Percentiles rank a stretch among this genome's conserved stretches.
These are phyloP conservation scores for Danionella dracula DNA, from an alignment of 2,797 vertebrate genomes.

Conservation along the genomic window DNA sequence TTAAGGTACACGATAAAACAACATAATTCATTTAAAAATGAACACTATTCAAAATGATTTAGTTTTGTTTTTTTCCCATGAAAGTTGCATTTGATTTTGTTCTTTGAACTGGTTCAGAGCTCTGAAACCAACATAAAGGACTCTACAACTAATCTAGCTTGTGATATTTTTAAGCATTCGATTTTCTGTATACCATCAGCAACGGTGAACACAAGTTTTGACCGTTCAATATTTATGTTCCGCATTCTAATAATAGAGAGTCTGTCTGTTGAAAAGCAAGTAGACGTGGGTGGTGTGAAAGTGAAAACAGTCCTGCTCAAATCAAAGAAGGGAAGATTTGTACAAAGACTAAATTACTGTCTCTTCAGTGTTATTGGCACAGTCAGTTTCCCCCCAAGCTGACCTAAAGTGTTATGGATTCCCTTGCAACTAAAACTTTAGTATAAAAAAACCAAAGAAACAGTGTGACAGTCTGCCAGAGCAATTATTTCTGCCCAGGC, in stretches of 20 bases:
- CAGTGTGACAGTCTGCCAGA: background rate
- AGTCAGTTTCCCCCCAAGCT: background rate
- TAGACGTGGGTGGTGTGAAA: slow-evolving; percentile 16
- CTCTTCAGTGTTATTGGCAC: background rate
- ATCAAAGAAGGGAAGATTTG: slow-evolving; percentile 11
- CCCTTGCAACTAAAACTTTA: slow-evolving; percentile 14
- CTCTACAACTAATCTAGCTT: background rate
- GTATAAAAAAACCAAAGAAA: background rate
- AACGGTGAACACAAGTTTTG: slow-evolving; percentile 12
- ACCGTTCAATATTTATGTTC: slow-evolving; percentile 42
- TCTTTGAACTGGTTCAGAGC: no score
- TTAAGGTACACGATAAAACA: no score
- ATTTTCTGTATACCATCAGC: background rate
- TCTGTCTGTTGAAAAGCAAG: slow-evolving; percentile 10
- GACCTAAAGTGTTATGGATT: background rate
- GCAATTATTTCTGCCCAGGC: slow-evolving; percentile 8
- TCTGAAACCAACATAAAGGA: no score
- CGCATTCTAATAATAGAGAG: slow-evolving; percentile 34
- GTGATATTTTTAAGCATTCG: background rate
- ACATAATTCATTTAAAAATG: no score
- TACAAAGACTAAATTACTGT: slow-evolving; percentile 7
- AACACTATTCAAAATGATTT: no score
- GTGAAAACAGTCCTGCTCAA: slow-evolving; percentile 1
- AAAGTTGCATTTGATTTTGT: background rate
- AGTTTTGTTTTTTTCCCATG: no score